phyloP scores from a whole-genome alignment of 1,140 invertebrate species.

The Ridgeia piscesae region DNA sequence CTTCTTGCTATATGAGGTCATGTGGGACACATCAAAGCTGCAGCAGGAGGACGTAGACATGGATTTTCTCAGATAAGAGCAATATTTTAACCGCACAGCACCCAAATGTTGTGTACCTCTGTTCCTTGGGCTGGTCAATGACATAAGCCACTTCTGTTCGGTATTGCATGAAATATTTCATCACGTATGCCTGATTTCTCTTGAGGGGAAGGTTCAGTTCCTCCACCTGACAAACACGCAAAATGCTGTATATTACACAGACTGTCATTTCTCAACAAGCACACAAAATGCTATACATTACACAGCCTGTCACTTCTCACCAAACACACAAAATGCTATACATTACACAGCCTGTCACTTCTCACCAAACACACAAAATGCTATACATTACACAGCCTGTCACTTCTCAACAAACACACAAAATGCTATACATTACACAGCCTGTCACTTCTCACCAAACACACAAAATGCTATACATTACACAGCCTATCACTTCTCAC shows the following conservation, averaged over 20 bases:
- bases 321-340: background rate
- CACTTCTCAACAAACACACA: background rate
- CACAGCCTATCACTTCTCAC: no score
- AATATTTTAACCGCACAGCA: no score
- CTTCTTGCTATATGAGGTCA: background rate
- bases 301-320: no score
- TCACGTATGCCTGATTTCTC: conserved; percentile 54
- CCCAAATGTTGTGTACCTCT: conserved; percentile 34
- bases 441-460: no score
- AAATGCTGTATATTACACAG: background rate
- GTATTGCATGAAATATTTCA: conserved; percentile 57
- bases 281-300: background rate
- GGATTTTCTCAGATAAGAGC: no score
- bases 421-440: background rate
- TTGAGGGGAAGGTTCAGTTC: conserved; percentile 53
- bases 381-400: no score
- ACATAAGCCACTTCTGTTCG: conserved; percentile 42
- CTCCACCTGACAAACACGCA: background rate
- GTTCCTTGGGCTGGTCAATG: conserved; percentile 41
- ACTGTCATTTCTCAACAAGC: no score
- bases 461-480: background rate
- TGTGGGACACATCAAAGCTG: background rate
- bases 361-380: background rate
- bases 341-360: no score
- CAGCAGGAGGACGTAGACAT: background rate